phyloP scores from a whole-genome alignment of 2,797 vertebrate species.

The Cynopterus sphinx region DNA sequence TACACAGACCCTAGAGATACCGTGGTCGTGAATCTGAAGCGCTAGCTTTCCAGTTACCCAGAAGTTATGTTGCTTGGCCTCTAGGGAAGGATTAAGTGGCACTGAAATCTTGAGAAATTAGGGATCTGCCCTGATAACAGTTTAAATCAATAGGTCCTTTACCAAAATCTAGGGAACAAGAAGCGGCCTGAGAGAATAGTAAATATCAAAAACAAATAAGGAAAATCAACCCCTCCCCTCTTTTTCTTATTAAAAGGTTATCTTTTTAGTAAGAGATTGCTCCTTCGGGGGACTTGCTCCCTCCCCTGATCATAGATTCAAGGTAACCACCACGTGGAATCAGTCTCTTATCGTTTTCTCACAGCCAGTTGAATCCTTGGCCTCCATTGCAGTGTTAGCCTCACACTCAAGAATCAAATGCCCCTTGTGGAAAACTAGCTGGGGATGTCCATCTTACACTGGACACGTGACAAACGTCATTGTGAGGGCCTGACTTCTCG shows the following conservation, averaged over 20 bases:
- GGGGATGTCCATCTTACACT: neutral
- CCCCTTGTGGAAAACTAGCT: neutral
- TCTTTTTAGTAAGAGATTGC: conserved; percentile 56
- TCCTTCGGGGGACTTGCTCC: neutral
- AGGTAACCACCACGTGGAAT: conserved; percentile 55
- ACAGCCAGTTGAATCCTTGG: neutral
- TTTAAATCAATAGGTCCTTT: conserved; percentile 69
- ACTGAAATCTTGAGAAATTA: neutral
- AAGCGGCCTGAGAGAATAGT: conserved; percentile 61
- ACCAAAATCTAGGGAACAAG: conserved; percentile 59
- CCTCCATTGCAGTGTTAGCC: too few relatives aligned
- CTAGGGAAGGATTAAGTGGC: neutral
- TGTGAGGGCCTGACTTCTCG: neutral
- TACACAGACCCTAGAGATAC: conserved; percentile 25
- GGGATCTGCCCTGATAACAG: neutral
- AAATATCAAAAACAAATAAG: conserved; percentile 74
- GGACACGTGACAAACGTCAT: neutral
- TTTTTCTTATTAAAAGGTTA: conserved; percentile 59
- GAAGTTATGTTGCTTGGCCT: neutral
- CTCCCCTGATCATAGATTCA: conserved; percentile 63
- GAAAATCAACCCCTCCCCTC: conserved; percentile 50
- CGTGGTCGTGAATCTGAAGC: neutral
- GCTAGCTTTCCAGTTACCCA: neutral
- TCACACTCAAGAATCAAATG: neutral
- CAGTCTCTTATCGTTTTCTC: conserved; percentile 39